phyloP scores from a whole-genome alignment of 2,797 vertebrate species.

The Coreius guichenoti region DNA sequence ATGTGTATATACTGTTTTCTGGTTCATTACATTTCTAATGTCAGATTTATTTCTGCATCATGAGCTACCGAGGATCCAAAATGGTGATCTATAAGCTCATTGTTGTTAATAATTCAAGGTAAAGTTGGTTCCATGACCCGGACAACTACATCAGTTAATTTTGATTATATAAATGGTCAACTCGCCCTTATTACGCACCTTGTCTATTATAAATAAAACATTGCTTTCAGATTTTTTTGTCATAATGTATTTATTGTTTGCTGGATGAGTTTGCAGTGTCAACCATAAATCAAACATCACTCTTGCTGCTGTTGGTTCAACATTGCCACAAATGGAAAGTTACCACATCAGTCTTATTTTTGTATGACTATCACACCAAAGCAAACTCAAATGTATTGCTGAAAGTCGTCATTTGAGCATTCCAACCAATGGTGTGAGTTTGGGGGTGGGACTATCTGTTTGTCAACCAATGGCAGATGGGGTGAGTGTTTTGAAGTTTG shows the following conservation, averaged over 20 bases:
- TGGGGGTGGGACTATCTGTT: background rate
- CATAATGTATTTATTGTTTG: conserved; percentile 37
- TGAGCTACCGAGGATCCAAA: background rate
- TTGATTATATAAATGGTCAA: conserved; percentile 49
- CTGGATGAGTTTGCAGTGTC: conserved; percentile 33
- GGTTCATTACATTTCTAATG: too few species aligned
- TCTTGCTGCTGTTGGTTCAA: background rate
- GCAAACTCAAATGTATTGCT: background rate
- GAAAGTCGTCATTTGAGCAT: background rate
- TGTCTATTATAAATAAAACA: conserved; percentile 57
- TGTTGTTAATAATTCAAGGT: conserved; percentile 12
- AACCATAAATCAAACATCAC: conserved; percentile 49
- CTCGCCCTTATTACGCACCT: conserved; percentile 51
- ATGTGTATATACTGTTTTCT: too few species aligned
- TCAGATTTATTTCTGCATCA: background rate
- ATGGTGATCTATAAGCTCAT: background rate
- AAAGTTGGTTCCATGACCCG: conserved; percentile 15
- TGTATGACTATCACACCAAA: background rate
- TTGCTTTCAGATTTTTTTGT: conserved; percentile 50
- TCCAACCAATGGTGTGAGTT: background rate
- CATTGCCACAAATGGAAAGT: background rate
- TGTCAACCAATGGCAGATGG: background rate
- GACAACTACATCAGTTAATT: background rate
- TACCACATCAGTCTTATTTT: background rate
- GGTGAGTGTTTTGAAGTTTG: background rate